phyloP scores from a whole-genome alignment of 2,888 invertebrate genomes.

The Dascillus cervinus region DNA sequence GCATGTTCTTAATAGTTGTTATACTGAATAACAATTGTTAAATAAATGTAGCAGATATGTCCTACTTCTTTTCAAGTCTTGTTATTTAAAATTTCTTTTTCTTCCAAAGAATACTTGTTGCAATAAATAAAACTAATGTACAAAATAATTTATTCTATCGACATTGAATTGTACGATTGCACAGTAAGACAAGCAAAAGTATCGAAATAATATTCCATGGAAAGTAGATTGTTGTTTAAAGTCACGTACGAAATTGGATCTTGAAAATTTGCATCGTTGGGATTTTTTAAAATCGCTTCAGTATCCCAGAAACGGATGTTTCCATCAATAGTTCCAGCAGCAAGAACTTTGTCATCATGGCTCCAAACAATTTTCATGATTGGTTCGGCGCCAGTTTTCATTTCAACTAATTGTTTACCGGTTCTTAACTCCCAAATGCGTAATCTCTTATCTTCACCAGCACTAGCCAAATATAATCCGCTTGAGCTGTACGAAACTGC shows the following conservation, averaged over 20 bases:
- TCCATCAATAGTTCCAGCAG: slow-evolving; percentile 61
- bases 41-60: too few species aligned
- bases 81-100: too few species aligned
- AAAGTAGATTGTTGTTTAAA: slow-evolving; percentile 25
- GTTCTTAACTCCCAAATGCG: slow-evolving; percentile 66
- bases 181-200: slow-evolving; percentile 29
- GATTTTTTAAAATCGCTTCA: slow-evolving; percentile 16
- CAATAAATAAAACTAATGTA: too few species aligned
- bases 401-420: slow-evolving; percentile 55
- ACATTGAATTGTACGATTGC: too few species aligned
- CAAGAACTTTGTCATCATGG: slow-evolving; percentile 50
- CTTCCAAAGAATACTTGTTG: too few species aligned
- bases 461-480: slow-evolving; percentile 62
- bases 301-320: slow-evolving; percentile 58
- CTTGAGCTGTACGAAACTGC: slow-evolving; percentile 76
- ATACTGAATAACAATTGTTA: too few species aligned
- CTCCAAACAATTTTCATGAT: slow-evolving; percentile 58
- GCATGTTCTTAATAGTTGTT: too few species aligned
- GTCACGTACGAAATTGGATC: slow-evolving; percentile 20
- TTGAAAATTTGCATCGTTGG: slow-evolving; percentile 15
- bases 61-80: too few species aligned
- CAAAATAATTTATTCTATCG: too few species aligned
- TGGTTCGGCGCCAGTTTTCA: slow-evolving; percentile 56
- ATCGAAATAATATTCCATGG: slow-evolving; percentile 28
- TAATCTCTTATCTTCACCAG: slow-evolving; percentile 67